These are phyloP conservation scores for Pseudomyrmex flavicornis DNA, from an alignment of 1,140 invertebrate species.

Conservation along the genomic window DNA sequence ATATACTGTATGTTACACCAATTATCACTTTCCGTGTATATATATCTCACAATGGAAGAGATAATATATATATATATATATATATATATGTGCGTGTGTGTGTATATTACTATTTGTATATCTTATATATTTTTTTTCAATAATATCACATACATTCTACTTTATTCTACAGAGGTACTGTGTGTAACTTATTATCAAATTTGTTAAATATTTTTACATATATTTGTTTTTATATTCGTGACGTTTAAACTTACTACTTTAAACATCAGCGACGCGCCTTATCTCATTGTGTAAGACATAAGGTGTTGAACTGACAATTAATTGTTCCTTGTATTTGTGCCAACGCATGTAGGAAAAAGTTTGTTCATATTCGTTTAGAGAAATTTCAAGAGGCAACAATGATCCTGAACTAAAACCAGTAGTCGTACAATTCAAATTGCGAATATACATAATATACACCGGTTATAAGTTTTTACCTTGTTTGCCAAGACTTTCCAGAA, in stretches of 20 bases:
- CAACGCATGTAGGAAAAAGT: conserved; percentile 77
- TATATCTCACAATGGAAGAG: background rate
- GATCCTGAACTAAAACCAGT: conserved; percentile 59
- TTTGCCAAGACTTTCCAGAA: conserved; percentile 60
- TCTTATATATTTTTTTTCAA: too few relatives aligned
- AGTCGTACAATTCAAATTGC: background rate
- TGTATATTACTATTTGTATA: too few relatives aligned
- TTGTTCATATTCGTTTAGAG: conserved; percentile 75
- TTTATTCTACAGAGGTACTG: background rate
- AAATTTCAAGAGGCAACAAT: conserved; percentile 66
- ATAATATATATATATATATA: conserved; percentile 1
- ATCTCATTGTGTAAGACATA: conserved; percentile 57
- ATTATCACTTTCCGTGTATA: conserved; percentile 13
- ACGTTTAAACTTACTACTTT: conserved; percentile 21
- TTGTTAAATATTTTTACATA: conserved; percentile 6
- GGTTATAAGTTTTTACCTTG: conserved; percentile 50
- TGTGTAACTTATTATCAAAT: background rate
- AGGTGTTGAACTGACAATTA: conserved; percentile 52
- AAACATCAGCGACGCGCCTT: conserved; percentile 19
- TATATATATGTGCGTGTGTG: background rate
- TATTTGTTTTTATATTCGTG: conserved; percentile 35
- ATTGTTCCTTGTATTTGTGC: conserved; percentile 72
- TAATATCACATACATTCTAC: too few relatives aligned
- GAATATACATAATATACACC: conserved; percentile 18
- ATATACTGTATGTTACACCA: conserved; percentile 32